phyloP scores from a whole-genome alignment of 1,140 invertebrate species.

The Acromyrmex echinatior region DNA sequence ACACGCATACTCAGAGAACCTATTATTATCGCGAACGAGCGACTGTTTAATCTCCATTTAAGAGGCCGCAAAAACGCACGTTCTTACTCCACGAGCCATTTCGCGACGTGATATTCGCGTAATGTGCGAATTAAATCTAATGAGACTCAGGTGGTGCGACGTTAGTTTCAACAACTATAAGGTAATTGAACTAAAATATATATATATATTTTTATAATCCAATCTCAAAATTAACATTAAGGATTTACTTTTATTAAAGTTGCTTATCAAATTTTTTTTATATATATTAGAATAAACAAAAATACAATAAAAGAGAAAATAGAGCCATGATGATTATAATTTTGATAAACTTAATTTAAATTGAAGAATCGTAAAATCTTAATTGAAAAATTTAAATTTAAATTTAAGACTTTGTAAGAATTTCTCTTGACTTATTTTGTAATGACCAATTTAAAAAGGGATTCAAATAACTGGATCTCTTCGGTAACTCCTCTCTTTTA shows the following conservation, averaged over 20 bases:
- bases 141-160: not conserved
- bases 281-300: not conserved
- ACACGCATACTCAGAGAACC: not conserved
- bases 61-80: conserved; percentile 39
- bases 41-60: conserved; percentile 36
- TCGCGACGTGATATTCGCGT: not conserved
- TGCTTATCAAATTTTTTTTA: not conserved
- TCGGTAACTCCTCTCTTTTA: not conserved
- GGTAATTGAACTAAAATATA: not conserved
- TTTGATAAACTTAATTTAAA: not conserved
- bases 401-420: not conserved
- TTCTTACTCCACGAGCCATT: not conserved
- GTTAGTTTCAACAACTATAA: conserved; percentile 7
- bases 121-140: conserved; percentile 37
- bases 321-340: not conserved
- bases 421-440: not conserved
- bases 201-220: not conserved
- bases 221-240: not conserved
- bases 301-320: not conserved
- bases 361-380: not conserved
- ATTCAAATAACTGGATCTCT: conserved; percentile 1
- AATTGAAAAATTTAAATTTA: no score
- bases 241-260: not conserved
- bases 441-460: not conserved
- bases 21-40: conserved; percentile 38